A percentile compares a stretch with the other conserved stretches of the same genome.
These are phyloP conservation scores for Archilochus colubris DNA, from an alignment of 2,113 vertebrate species.

Conservation along the genomic window DNA sequence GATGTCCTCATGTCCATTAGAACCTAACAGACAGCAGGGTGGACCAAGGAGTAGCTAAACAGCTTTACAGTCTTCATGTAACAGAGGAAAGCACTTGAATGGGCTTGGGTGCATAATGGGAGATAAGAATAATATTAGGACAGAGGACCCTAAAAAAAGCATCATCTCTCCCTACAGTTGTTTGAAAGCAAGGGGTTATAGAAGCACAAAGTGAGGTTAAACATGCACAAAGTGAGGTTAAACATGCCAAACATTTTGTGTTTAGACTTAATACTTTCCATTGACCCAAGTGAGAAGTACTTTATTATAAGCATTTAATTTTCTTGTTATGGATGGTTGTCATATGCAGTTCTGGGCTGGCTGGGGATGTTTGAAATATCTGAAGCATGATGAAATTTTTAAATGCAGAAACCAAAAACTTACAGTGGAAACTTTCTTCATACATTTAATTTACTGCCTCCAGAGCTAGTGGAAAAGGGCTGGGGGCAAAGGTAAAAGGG, in stretches of 20 bases:
- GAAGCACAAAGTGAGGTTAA: background rate
- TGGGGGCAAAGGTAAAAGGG: background rate
- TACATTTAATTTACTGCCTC: slow-evolving; percentile 26
- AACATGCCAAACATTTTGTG: background rate
- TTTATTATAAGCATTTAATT: slow-evolving; percentile 46
- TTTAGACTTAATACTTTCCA: background rate
- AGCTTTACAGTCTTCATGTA: background rate
- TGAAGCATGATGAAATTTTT: slow-evolving; percentile 27
- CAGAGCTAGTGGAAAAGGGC: slow-evolving; percentile 27
- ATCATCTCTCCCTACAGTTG: background rate
- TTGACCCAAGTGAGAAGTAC: background rate
- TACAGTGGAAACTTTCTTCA: slow-evolving; percentile 51
- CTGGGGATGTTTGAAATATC: slow-evolving; percentile 41
- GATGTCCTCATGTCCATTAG: background rate
- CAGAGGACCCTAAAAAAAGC: fast-evolving
- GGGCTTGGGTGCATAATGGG: fast-evolving
- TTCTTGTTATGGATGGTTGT: background rate
- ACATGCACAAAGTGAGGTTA: background rate
- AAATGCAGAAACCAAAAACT: slow-evolving; percentile 40
- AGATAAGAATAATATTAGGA: background rate
- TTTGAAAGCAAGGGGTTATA: background rate
- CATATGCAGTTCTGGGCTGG: background rate
- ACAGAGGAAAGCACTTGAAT: background rate
- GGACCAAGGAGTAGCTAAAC: background rate
- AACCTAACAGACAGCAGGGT: background rate